Evolutionary conservation across 2,113 vertebrate genomes (phyloP).

Genomic region (Syngnathus scovelli): DNA sequence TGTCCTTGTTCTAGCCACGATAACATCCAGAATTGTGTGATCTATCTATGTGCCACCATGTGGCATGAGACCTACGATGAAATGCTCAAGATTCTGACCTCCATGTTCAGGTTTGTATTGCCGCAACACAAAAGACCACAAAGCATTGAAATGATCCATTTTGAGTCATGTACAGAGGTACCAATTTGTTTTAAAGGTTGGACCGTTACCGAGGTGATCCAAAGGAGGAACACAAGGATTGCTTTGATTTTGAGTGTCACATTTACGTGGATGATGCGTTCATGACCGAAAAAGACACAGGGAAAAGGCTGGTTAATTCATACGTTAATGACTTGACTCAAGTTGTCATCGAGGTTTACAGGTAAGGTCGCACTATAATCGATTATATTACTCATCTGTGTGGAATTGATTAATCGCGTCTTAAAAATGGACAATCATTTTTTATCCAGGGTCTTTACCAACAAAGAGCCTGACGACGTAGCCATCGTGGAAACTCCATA

Average conservation of each 20-base stretch:
- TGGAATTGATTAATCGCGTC: neutral
- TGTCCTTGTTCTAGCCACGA: conserved; percentile 38
- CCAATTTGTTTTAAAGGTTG: conserved; percentile 57
- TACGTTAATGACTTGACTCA: conserved; percentile 66
- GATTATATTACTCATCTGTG: neutral
- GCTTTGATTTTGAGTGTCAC: conserved; percentile 74
- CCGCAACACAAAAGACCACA: neutral
- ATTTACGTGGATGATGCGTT: conserved; percentile 74
- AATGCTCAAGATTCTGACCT: conserved; percentile 78
- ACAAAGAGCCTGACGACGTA: conserved; percentile 74
- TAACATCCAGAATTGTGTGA: conserved; percentile 62
- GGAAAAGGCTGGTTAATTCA: conserved; percentile 58
- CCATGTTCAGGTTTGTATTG: conserved; percentile 72
- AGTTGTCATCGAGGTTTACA: conserved; percentile 73
- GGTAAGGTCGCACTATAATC: conserved; percentile 46
- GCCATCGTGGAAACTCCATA: conserved; percentile 71
- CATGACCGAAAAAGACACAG: conserved; percentile 49
- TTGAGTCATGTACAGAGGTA: neutral
- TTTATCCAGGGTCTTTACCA: conserved; percentile 66
- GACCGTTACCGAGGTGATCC: conserved; percentile 73
- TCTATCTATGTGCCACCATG: conserved; percentile 79
- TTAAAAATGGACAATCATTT: neutral
- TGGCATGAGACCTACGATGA: conserved; percentile 79
- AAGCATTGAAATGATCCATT: neutral
- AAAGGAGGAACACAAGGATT: conserved; percentile 67